Base-by-base conservation (phyloP, 2,113 vertebrate genomes). In the Elaphurus davidianus region DNA sequence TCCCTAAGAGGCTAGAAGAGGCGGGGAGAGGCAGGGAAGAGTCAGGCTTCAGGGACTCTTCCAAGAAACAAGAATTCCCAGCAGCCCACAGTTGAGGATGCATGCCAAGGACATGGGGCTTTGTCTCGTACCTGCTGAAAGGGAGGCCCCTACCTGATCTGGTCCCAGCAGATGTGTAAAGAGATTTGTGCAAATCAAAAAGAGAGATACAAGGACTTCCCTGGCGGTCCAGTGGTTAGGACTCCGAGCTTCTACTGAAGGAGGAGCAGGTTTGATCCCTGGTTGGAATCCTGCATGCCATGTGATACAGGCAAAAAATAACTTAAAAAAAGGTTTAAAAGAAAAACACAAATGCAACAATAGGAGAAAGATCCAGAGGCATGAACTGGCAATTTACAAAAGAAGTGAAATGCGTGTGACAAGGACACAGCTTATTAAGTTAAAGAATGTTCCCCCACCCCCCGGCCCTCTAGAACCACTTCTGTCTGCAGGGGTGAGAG, bases 301-400 rank as follows among this genome's bases (percentile, higher is more conserved):
- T 27, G 71, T 43, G 40, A 76, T 43, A 40, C 36, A 43, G 40
- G 21, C 71, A 76, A 43, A 76, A 76, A 43, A 27, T 76, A 43
- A 76, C 30, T 43, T 13, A 0, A 76, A 43, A 43, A 43, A 7
- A 0, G 0, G 3, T 6, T 71, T 40, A 6, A 27, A 76, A 76
- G 43, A 54, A 90, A 96, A 78, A 28, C 28, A 33, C 33, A 54
- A 36, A 79, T 71, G 36, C 27, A 28, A 71, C 40, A 79, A 25
- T 1, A 78, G 52, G 55, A 47, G 23, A 62, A 45, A 60, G 43
- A 45, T 23, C 52, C 57, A 45, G 40, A 91, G 47, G 28, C 82
- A 25, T 28, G n/a, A 91, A 55, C 30, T 62, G 57, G 45, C 21
- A 74, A 64, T 54, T n/a, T 50, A 74, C 25, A 45, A n/a, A 40